phyloP scores from a whole-genome alignment of 2,888 invertebrate genomes.

The Plutella xylostella region DNA sequence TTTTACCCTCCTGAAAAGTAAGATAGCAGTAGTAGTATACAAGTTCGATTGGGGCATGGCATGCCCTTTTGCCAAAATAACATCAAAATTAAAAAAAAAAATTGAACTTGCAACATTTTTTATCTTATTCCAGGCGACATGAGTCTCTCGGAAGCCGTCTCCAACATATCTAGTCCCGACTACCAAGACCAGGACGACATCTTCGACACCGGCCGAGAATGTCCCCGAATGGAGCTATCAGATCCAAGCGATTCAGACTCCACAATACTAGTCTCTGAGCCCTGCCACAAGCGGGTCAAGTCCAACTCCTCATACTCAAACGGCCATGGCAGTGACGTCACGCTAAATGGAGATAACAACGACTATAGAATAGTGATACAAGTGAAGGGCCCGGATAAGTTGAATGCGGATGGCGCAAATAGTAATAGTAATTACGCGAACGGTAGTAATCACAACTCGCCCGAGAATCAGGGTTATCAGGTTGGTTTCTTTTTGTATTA shows the following conservation, averaged over 20 bases:
- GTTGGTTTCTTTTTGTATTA: constrained; percentile 28
- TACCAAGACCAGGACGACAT: constrained; percentile 90
- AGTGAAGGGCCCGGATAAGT: constrained; percentile 60
- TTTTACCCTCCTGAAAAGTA: no score
- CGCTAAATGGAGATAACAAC: constrained; percentile 59
- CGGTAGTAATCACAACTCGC: constrained; percentile 56
- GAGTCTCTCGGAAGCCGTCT: constrained; percentile 87
- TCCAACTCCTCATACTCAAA: constrained; percentile 54
- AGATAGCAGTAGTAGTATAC: no score
- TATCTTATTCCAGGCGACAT: constrained; percentile 72
- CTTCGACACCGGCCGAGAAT: constrained; percentile 81
- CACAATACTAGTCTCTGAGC: constrained; percentile 86
- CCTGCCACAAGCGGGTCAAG: constrained; percentile 70
- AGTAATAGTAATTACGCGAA: constrained; percentile 54
- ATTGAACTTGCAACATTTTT: no score
- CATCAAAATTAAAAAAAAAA: no score
- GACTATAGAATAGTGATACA: constrained; percentile 87
- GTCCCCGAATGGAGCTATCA: constrained; percentile 85
- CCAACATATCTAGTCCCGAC: constrained; percentile 91
- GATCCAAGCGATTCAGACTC: constrained; percentile 92
- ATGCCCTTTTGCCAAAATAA: no score
- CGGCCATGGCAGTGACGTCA: constrained; percentile 71
- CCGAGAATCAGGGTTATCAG: constrained; percentile 73
- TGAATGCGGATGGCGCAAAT: constrained; percentile 28
- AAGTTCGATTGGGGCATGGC: no score